Evolutionary conservation across 2,888 invertebrate species (phyloP), one percentile per base, ranked within the genome.

Genomic region (Agrotis clavis): DNA sequence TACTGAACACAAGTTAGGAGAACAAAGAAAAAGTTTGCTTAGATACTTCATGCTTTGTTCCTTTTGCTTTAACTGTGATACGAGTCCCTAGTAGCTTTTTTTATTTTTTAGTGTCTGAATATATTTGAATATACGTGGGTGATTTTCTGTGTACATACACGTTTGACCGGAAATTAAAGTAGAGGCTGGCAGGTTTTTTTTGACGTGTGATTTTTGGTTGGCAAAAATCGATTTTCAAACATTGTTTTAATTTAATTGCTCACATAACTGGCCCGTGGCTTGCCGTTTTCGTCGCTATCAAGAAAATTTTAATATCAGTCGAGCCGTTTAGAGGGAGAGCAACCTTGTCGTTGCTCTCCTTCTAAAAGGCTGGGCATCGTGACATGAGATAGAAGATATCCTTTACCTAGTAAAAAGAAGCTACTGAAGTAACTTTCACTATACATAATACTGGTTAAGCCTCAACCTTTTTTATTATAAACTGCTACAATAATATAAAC

Each of bases 21-120:
- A 67, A 79, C 79, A 79, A 73, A 78, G 73, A 79, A 68, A 79
- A 79, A 80, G 51, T 80, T 79, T 82, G 30, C 79, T 63, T 48
- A 53, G 74, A 79, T 82, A 73, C 73, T 79, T 82, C 62, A 73
- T 62, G 41, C 45, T 78, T n/a, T 48, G 74, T 79, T 69, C 35
- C 50, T 73, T 78, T 77, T 60, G 30, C 30, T 82, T 50, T 60
- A 66, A 59, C 73, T 66, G 54, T 62, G 61, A 63, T 53, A 57
- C 65, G 13, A 21, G 59, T 66, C 53, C 7, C 11, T 53, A 51
- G 14, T 56, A 59, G 53, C 54, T 77, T 81, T 81, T 71, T 54
- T 54, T 64, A 56, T 67, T 61, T 81, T 60, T 59, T 62, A 64
- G 19, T 64, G 16, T 54, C 53, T 50, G 61, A 61, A 81, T 77